These are phyloP conservation scores for Lycopodina hypogea DNA, from an alignment of 37 sponge, comb jelly and placozoan genomes.

Conservation along the genomic window DNA sequence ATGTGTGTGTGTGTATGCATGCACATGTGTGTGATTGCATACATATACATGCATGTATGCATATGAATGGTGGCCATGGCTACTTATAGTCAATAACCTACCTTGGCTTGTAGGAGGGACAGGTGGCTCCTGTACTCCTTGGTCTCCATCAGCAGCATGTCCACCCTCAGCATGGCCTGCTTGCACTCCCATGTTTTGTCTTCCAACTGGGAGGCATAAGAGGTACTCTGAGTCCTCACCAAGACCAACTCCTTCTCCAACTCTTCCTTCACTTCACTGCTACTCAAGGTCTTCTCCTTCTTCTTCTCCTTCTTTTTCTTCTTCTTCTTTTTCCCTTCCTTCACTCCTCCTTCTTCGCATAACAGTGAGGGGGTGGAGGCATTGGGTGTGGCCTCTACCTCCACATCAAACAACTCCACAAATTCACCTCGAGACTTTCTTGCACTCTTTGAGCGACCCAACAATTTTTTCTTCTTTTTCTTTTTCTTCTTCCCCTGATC, in stretches of 20 bases:
- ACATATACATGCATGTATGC: no score
- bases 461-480: neutral
- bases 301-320: neutral
- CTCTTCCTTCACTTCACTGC: neutral
- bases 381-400: neutral
- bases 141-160: conserved; percentile 13
- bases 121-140: conserved; percentile 11
- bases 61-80: no score
- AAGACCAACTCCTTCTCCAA: conserved; percentile 40
- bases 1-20: no score
- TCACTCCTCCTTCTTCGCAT: neutral
- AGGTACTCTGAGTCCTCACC: conserved; percentile 46
- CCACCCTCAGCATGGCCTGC: conserved; percentile 36
- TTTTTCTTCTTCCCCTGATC: neutral
- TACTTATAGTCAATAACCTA: neutral
- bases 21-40: no score
- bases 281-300: neutral
- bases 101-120: conserved; percentile 23
- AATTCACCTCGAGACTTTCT: neutral
- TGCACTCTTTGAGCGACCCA: neutral
- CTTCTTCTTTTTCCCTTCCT: neutral
- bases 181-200: conserved; percentile 41
- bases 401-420: neutral
- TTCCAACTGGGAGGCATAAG: conserved; percentile 42
- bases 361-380: neutral